Percentiles rank a stretch among this genome's conserved stretches.
These are phyloP conservation scores for Pteromalus puparum DNA, from an alignment of 1,140 invertebrate species.

Conservation along the genomic window DNA sequence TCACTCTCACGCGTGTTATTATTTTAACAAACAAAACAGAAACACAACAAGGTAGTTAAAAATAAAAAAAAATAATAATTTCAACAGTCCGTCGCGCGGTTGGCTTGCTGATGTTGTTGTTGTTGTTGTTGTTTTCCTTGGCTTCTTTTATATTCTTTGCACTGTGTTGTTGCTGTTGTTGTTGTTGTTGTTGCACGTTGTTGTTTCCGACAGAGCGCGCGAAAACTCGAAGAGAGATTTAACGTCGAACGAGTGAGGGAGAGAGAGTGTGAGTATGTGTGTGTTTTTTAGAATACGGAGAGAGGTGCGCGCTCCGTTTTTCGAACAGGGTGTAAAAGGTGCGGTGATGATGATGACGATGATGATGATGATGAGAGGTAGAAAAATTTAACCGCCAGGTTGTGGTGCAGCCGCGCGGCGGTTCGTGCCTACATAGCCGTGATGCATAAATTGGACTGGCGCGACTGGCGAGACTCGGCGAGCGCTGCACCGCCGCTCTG, in stretches of 20 bases:
- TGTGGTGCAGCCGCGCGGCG: conserved; percentile 56
- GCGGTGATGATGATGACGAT: neutral
- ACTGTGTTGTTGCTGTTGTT: neutral
- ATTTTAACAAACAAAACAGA: neutral
- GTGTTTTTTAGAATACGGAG: neutral
- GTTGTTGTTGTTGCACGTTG: neutral
- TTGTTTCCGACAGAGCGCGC: neutral
- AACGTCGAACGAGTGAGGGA: neutral
- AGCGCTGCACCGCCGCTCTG: conserved; percentile 71
- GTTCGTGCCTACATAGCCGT: conserved; percentile 76
- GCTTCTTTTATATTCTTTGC: neutral
- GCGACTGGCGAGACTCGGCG: conserved; percentile 63
- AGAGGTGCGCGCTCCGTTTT: conserved; percentile 41
- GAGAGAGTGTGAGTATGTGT: conserved; percentile 25
- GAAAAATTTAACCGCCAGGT: conserved; percentile 49
- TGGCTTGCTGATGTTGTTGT: neutral
- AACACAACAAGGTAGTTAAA: conserved; percentile 4
- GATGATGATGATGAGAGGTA: neutral
- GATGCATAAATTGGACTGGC: conserved; percentile 77
- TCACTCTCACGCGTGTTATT: neutral
- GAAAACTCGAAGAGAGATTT: neutral
- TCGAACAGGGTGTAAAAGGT: conserved; percentile 35
- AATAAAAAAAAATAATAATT: neutral
- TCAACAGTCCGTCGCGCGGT: neutral
- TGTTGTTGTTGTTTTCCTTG: neutral